These are phyloP conservation scores for Rhodinocichla rosea DNA, from an alignment of 2,113 vertebrate genomes.

Conservation along the genomic window DNA sequence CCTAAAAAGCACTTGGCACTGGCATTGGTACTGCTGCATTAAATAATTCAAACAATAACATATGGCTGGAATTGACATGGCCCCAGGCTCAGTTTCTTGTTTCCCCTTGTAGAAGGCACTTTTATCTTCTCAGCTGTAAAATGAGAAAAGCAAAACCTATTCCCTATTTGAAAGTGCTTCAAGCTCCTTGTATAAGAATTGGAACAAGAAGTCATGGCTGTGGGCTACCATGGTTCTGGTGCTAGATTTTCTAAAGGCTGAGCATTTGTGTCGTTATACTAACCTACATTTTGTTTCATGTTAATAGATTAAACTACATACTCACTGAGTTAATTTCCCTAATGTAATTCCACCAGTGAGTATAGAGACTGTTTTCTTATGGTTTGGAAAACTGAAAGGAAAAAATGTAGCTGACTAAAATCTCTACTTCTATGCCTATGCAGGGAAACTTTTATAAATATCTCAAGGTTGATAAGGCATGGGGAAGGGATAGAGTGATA, in stretches of 20 bases:
- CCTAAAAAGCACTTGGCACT: background rate
- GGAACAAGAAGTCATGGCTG: background rate
- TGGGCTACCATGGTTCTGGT: background rate
- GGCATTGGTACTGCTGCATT: background rate
- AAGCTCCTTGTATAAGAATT: background rate
- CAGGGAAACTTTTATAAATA: background rate
- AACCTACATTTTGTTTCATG: background rate
- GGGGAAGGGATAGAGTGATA: background rate
- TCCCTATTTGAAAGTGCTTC: background rate
- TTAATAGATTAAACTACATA: background rate
- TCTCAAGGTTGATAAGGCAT: background rate
- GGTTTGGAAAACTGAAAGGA: background rate
- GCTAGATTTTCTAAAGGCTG: background rate
- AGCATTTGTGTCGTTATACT: background rate
- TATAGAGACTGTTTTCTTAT: background rate
- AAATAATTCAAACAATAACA: constrained; percentile 9
- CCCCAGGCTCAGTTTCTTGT: background rate
- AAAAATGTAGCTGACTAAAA: background rate
- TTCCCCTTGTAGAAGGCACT: background rate
- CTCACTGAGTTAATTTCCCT: background rate
- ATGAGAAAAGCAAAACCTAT: background rate
- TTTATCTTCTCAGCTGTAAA: background rate
- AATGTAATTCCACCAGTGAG: background rate
- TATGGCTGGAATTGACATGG: background rate
- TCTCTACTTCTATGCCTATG: background rate